These are phyloP conservation scores for Cladopsammia gracilis DNA, from an alignment of 64 coral and sea anemone species.

Conservation along the genomic window DNA sequence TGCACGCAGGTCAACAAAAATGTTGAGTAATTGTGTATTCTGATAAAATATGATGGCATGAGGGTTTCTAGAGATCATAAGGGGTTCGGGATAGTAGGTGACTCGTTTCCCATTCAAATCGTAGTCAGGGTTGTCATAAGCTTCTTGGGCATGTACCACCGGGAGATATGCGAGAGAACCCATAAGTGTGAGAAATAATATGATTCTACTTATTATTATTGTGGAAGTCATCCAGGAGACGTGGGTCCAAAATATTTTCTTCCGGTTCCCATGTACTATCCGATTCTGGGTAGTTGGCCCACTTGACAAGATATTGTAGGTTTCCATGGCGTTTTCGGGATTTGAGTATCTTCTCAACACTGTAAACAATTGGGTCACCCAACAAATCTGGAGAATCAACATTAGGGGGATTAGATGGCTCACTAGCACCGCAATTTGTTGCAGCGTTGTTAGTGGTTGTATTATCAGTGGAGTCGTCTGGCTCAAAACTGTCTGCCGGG, in stretches of 20 bases:
- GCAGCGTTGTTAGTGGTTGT: too few relatives aligned
- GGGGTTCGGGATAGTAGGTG: constrained; percentile 57
- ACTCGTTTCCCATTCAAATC: constrained; percentile 35
- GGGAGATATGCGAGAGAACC: too few relatives aligned
- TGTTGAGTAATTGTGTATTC: background rate
- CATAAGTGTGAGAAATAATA: background rate
- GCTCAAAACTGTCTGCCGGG: background rate
- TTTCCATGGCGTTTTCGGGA: background rate
- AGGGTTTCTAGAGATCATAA: constrained; percentile 57
- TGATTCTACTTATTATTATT: background rate
- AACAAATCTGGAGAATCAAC: background rate
- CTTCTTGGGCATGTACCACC: background rate
- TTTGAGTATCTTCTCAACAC: constrained; percentile 33
- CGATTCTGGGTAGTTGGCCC: background rate
- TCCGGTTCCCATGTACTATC: constrained; percentile 55
- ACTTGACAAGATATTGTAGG: constrained; percentile 15
- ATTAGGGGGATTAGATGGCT: background rate
- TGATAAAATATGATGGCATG: constrained; percentile 46
- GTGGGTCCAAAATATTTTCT: background rate
- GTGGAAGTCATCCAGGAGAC: background rate
- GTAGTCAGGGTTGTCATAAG: background rate
- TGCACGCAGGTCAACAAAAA: too few relatives aligned
- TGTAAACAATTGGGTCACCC: background rate
- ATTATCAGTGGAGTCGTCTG: background rate
- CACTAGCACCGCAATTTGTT: too few relatives aligned